Percentiles rank a stretch among this genome's conserved stretches.
Evolutionary conservation across 2,113 vertebrate genomes (phyloP).

Genomic region (Dermatemys mawii): DNA sequence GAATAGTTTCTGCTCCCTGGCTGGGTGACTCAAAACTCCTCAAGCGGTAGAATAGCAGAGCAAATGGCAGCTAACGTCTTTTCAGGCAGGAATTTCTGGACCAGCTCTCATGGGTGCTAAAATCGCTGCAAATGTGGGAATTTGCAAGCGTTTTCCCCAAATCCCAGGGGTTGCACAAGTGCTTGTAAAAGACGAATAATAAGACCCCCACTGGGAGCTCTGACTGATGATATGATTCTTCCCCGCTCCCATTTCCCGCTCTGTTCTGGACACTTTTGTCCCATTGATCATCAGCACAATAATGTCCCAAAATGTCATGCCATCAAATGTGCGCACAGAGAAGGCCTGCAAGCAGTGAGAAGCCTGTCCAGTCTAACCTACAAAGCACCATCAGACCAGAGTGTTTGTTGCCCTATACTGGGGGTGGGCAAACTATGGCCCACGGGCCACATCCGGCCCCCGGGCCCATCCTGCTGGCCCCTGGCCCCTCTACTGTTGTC

Average conservation of each 20-base stretch:
- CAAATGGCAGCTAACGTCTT: too few relatives aligned
- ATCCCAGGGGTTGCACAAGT: not conserved
- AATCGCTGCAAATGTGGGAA: not conserved
- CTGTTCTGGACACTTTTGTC: not conserved
- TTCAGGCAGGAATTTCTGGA: not conserved
- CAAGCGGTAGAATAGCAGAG: not conserved
- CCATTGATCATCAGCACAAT: not conserved
- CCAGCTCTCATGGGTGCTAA: not conserved
- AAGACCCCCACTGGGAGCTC: not conserved
- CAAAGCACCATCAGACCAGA: not conserved
- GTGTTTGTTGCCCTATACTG: not conserved
- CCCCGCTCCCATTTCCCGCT: not conserved
- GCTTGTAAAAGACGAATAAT: not conserved
- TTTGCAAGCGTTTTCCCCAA: not conserved
- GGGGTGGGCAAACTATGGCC: too few relatives aligned
- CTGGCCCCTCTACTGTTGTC: too few relatives aligned
- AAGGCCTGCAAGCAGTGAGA: not conserved
- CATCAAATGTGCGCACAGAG: not conserved
- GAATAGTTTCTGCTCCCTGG: not conserved
- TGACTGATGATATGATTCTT: not conserved
- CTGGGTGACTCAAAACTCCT: not conserved
- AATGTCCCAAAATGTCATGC: not conserved
- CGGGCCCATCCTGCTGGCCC: too few relatives aligned
- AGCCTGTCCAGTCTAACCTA: not conserved
- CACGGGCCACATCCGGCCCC: too few relatives aligned